Conservation (phyloP, 2,797 vertebrate species). For the Cygnus olor region DNA sequence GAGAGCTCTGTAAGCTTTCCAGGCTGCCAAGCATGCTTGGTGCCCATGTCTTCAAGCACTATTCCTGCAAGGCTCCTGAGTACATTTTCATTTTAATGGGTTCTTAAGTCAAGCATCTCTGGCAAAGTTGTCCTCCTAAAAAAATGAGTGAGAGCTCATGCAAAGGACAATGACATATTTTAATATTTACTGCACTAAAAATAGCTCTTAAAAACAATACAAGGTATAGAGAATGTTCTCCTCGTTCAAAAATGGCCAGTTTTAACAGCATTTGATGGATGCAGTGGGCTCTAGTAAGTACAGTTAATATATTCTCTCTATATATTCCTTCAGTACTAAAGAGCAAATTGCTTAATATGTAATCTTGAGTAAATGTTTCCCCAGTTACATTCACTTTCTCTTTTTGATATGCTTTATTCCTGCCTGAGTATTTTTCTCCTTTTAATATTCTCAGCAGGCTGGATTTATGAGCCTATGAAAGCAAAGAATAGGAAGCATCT, state of each 20-base stretch:
- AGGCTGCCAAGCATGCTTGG: slow-evolving; percentile 49
- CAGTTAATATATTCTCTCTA: slow-evolving; percentile 31
- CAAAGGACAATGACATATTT: slow-evolving; percentile 62
- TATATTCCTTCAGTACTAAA: slow-evolving; percentile 47
- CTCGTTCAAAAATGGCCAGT: neutral
- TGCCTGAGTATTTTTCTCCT: slow-evolving; percentile 42
- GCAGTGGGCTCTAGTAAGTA: neutral
- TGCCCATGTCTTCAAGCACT: slow-evolving; percentile 29
- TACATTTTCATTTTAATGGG: slow-evolving; percentile 78
- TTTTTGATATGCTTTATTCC: slow-evolving; percentile 47
- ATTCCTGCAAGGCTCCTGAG: slow-evolving; percentile 52
- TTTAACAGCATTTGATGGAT: slow-evolving; percentile 46
- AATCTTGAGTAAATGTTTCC: slow-evolving; percentile 50
- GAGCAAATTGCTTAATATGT: slow-evolving; percentile 52
- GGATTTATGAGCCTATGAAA: slow-evolving; percentile 62
- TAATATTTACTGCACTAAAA: slow-evolving; percentile 63
- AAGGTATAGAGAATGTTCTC: neutral
- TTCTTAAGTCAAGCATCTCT: slow-evolving; percentile 75
- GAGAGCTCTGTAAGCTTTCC: slow-evolving; percentile 57
- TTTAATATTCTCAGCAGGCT: slow-evolving; percentile 56
- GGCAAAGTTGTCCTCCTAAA: slow-evolving; percentile 63
- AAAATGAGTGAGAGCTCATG: slow-evolving; percentile 71
- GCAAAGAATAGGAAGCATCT: slow-evolving; percentile 50
- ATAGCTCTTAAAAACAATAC: slow-evolving; percentile 49
- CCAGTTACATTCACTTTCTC: slow-evolving; percentile 30